phyloP scores from a whole-genome alignment of 1,140 invertebrate species.

The Danaus plexippus region DNA sequence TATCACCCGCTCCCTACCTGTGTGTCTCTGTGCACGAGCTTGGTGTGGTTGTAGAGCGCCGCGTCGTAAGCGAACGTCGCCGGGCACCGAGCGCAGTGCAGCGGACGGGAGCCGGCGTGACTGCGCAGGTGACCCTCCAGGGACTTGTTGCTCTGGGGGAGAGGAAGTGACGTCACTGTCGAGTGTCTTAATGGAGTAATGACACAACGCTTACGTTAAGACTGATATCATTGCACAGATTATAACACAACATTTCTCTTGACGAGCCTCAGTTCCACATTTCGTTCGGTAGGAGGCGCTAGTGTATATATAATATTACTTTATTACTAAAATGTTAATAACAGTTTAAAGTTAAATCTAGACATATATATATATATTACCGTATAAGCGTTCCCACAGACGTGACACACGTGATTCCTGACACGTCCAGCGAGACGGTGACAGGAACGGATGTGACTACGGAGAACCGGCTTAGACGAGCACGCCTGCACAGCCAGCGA shows the following conservation, averaged over 20 bases:
- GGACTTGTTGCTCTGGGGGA: constrained; percentile 37
- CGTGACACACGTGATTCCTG: constrained; percentile 47
- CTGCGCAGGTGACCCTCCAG: constrained; percentile 43
- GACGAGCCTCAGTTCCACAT: no score
- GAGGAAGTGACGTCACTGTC: no score
- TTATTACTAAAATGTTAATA: constrained; percentile 1
- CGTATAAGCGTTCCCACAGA: constrained; percentile 50
- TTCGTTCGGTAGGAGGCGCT: constrained; percentile 3
- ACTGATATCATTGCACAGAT: no score
- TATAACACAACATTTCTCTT: no score
- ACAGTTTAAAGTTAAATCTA: constrained; percentile 14
- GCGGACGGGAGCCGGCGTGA: constrained; percentile 44
- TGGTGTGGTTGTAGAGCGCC: constrained; percentile 57
- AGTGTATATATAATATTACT: background rate
- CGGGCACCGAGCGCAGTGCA: constrained; percentile 32
- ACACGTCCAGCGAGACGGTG: constrained; percentile 24
- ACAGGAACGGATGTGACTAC: constrained; percentile 37
- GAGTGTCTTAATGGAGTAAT: no score
- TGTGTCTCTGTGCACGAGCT: constrained; percentile 30
- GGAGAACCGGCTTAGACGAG: constrained; percentile 42
- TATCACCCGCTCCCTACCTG: no score
- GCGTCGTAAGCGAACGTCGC: constrained; percentile 47
- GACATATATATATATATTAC: constrained; percentile 27
- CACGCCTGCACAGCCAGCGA: constrained; percentile 31
- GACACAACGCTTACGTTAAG: no score